phyloP scores from a whole-genome alignment of 2,113 vertebrate species.

The Calyptomena viridis region DNA sequence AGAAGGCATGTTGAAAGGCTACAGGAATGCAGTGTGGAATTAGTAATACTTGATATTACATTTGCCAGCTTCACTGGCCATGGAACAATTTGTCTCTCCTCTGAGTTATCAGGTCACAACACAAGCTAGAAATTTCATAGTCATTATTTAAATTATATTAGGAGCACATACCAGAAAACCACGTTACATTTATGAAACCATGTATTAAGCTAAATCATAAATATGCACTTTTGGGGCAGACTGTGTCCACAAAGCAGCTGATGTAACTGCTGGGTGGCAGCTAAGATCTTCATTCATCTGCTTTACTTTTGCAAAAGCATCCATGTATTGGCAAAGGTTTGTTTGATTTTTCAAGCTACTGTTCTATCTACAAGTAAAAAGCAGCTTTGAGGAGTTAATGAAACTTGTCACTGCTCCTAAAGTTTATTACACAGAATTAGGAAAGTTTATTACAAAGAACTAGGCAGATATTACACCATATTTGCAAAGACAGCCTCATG shows the following conservation, averaged over 20 bases:
- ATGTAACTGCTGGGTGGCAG: neutral
- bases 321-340: neutral
- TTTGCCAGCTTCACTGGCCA: neutral
- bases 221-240: neutral
- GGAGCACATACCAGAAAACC: neutral
- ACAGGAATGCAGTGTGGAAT: neutral
- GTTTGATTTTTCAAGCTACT: neutral
- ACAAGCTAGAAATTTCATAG: neutral
- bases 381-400: neutral
- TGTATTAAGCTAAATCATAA: neutral
- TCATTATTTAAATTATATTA: neutral
- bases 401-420: neutral
- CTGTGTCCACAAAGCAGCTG: neutral
- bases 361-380: neutral
- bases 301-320: neutral
- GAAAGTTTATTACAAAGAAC: neutral
- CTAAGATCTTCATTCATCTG: neutral
- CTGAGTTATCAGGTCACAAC: neutral
- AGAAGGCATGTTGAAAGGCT: neutral
- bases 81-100: neutral
- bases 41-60: neutral
- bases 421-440: neutral
- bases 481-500: neutral
- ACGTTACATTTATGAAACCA: neutral
- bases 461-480: rapidly evolving